Base-by-base conservation (phyloP, 2,113 vertebrate genomes). In the Uria aalge region DNA sequence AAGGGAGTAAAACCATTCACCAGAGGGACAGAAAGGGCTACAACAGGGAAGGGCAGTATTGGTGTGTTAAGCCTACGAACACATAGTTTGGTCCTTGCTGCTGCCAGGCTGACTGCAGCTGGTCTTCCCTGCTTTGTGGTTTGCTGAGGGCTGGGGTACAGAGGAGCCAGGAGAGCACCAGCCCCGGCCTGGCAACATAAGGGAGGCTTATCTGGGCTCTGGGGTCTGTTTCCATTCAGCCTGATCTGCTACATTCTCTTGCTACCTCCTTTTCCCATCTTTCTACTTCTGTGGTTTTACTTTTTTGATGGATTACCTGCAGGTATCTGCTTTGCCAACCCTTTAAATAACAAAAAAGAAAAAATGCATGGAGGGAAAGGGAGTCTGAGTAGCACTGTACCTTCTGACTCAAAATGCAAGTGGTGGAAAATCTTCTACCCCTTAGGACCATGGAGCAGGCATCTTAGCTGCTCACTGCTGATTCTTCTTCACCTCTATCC, bases 111-210 rank as follows among this genome's bases (percentile, higher is more conserved):
- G 64, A 6, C 45, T 76, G 43, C 29, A 50, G 67, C 66, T 52
- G 17, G 12, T 8, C 17, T 74, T 41, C 34, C 76, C 21, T 53
- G 43, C 59, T 48, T 48, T 50, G n/a, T 34, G 38, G 6, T 64
- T 83, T 67, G 57, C 66, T 48, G 57, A 57, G 62, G 12, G 30
- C 40, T n/a, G 18, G 0, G 0, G 2, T 34, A 20, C 12, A 40
- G 55, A 47, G 32, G 24, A 69, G n/a, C 10, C 29, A 47, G 67
- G 69, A 83, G 47, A 83, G 67, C 66, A 18, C n/a, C 38, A 88
- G 56, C 34, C 30, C 26, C 59, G 53, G 48, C 36, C 43, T 66
- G 57, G 36, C n/a, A 67, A 6, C 38, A 40, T 15, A 48, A 29
- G 26, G 38, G 23, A 93, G 30, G 21, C 15, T 53, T 34, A 16